Evolutionary conservation across 2,797 vertebrate genomes (phyloP), one percentile per base, ranked within the genome.

Genomic region (Pagetopsis macropterus): DNA sequence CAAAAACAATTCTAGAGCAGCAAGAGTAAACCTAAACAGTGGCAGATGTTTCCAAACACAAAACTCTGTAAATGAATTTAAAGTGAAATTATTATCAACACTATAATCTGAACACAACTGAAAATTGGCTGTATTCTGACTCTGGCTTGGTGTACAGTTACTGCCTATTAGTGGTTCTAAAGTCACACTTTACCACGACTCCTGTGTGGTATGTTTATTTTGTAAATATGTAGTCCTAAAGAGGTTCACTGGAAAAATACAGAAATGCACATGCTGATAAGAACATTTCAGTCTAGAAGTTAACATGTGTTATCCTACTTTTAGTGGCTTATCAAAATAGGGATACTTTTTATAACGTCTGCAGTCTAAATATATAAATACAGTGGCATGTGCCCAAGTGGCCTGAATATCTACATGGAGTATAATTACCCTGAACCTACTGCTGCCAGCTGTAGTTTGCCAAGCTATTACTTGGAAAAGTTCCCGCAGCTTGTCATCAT

Each of bases 381-480:
- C 14, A 16, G 4, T 19, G 21, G 21, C 23, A 11, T 78, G 50
- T 45, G 60, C 57, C 66, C 11, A 12, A 51, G 55, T 71, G 58
- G 31, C 52, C 48, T 58, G 23, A 58, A 48, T 21, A 19, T 19
- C 43, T 48, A 15, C 54, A 33, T 56, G 19, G 15, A 57, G 41
- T 41, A 3, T 76, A 54, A 83, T 68, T 65, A 33, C 23, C 27
- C 41, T 46, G 17, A 63, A 19, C 70, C 54, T 68, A 52, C 79
- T 37, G 57, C 72, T 70, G 63, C n/a, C 27, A 64, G 43, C 44
- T 49, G 50, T 49, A 55, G 17, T 63, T 77, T 78, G 49, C 21
- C 64, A 44, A 33, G 15, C 45, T 55, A 1, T 72, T 70, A 46
- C 31, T 62, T 27, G 51, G 52, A 71, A 54, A 75, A 72, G 57